Percentiles rank a stretch among this genome's conserved stretches.
phyloP scores from a whole-genome alignment of 2,113 vertebrate genomes.

The Eublepharis macularius region DNA sequence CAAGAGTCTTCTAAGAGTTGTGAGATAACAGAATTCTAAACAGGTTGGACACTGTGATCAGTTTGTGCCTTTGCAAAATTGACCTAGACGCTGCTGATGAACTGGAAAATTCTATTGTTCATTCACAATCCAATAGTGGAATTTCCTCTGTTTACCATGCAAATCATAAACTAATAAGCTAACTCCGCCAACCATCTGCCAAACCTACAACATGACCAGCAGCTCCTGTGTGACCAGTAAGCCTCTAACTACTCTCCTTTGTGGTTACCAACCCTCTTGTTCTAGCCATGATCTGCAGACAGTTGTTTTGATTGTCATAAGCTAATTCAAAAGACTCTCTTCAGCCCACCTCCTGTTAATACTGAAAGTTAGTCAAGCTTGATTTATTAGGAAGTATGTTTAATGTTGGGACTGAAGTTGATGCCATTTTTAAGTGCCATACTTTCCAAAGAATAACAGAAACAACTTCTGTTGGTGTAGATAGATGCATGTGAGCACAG shows the following conservation, averaged over 20 bases:
- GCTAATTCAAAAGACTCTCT: neutral
- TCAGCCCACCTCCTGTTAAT: neutral
- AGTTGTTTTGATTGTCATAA: neutral
- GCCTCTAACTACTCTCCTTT: too few species aligned
- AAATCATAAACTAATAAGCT: neutral
- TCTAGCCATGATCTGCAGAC: too few species aligned
- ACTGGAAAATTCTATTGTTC: neutral
- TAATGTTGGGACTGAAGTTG: neutral
- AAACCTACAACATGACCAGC: too few species aligned
- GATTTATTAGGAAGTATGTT: neutral
- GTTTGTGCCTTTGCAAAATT: neutral
- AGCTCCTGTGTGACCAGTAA: too few species aligned
- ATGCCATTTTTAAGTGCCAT: too few species aligned
- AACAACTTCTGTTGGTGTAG: neutral
- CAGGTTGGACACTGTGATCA: neutral
- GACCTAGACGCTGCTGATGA: neutral
- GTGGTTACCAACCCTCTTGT: too few species aligned
- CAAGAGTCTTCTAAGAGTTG: neutral
- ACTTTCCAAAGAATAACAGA: neutral
- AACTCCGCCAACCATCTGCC: too few species aligned
- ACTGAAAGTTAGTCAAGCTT: neutral
- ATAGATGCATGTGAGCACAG: neutral
- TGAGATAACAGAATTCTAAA: neutral
- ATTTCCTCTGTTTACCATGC: neutral
- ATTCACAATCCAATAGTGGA: neutral